Percentiles rank a stretch among this genome's conserved stretches.
Conservation (phyloP, 2,888 invertebrate species). For the Vanessa cardui region DNA sequence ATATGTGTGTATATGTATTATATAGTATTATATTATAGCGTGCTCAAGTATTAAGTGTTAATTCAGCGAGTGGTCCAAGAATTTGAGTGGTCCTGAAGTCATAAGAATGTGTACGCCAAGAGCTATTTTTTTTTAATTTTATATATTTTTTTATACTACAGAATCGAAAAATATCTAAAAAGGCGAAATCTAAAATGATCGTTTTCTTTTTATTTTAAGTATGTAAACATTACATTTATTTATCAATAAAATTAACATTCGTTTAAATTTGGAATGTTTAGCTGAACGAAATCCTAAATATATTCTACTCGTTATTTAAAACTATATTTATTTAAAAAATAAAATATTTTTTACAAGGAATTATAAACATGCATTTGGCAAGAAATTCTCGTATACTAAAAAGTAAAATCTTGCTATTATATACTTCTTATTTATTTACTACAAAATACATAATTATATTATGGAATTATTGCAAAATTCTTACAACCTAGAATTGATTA, state of each 20-base stretch:
- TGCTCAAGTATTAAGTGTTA: constrained; percentile 27
- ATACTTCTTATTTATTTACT: constrained; percentile 15
- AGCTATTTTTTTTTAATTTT: background rate
- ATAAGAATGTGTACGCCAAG: constrained; percentile 31
- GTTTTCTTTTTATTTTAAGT: too few relatives aligned
- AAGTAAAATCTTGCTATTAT: constrained; percentile 6
- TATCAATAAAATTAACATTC: too few relatives aligned
- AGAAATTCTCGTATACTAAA: constrained; percentile 45
- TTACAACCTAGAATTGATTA: constrained; percentile 5
- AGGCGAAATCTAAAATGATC: too few relatives aligned
- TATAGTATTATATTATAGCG: constrained; percentile 12
- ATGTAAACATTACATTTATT: too few relatives aligned
- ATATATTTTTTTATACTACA: background rate
- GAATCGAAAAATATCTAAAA: constrained; percentile 2
- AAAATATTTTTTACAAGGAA: constrained; percentile 13
- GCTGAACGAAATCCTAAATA: constrained; percentile 14
- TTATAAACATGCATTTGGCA: constrained; percentile 47
- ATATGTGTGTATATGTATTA: background rate
- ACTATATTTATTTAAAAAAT: background rate
- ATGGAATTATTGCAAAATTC: constrained; percentile 1
- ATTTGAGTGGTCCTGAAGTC: constrained; percentile 35
- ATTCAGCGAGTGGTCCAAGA: constrained; percentile 29
- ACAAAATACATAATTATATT: constrained; percentile 12
- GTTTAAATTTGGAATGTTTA: constrained; percentile 20
- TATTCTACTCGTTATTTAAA: background rate